Evolutionary conservation across 2,797 vertebrate genomes (phyloP), one percentile per base, ranked within the genome.

Genomic region (Sitta carolinensis): DNA sequence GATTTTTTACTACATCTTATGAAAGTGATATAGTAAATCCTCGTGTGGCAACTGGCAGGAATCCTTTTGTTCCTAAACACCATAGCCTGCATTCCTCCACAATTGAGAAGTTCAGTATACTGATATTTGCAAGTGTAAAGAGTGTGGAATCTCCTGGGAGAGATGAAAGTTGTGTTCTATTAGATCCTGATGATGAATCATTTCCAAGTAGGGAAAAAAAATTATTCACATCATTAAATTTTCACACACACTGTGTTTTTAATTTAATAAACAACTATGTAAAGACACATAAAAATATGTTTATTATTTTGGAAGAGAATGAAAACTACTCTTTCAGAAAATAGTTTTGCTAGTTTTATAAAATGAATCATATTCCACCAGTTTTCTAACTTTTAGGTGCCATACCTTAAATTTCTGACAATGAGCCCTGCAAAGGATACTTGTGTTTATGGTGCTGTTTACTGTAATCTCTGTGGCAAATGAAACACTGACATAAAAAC

Each of bases 191-290:
- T 73, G 48, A 73, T 73, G 40, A 91, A 70, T 91, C 68, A 76
- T 76, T 91, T 48, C 48, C 10, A 89, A 69, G 43, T 12, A 75
- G 45, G 55, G 32, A 5, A 67, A 84, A 80, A 84, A 79, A 9
- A 13, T 11, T 64, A 72, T 45, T 81, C 15, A 51, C 16, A 43
- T 15, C 2, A 75, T 87, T 80, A 88, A 66, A 77, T 94, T 87
- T 91, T 92, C 40, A 36, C 38, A 82, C 25, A 51, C 11, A 23
- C 4, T 48, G 3, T 73, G 29, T 69, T 83, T 94, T 87, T 80
- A 77, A 88, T 91, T 85, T 88, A 85, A 86, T 84, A 86, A 90
- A 43, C 13, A 84, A 34, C 21, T 66, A 23, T 51, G 16, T 62
- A 69, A 91, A 13, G 8, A 54, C 30, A 69, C 50, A 58, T 30